Conservation (phyloP, 2,888 invertebrate species). For the Creontiades dilutus region DNA sequence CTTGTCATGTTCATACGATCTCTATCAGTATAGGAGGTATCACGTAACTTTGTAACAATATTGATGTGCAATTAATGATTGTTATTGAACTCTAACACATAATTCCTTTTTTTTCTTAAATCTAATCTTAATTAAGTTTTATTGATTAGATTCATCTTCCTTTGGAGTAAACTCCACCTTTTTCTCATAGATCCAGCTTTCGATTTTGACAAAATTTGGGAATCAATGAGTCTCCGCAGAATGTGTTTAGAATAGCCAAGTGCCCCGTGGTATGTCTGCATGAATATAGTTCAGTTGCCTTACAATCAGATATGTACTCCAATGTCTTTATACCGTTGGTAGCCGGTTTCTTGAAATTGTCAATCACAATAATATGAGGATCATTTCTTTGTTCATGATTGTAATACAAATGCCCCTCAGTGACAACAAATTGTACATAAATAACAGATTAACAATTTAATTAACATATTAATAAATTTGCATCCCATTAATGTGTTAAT, state of each 20-base stretch:
- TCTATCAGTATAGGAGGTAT: constrained; percentile 73
- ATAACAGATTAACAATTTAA: constrained; percentile 75
- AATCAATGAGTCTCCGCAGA: constrained; percentile 74
- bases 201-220: constrained; percentile 68
- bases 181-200: constrained; percentile 74
- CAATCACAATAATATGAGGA: constrained; percentile 26
- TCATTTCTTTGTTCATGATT: constrained; percentile 32
- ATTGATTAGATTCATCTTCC: constrained; percentile 53
- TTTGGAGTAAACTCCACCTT: constrained; percentile 81
- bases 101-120: constrained; percentile 72
- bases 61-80: constrained; percentile 73
- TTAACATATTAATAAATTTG: constrained; percentile 75
- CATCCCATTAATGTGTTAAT: constrained; percentile 75
- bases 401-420: constrained; percentile 65
- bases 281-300: constrained; percentile 57
- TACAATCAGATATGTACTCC: constrained; percentile 57
- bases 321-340: constrained; percentile 71
- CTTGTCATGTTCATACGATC: constrained; percentile 67
- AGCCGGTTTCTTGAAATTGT: constrained; percentile 49
- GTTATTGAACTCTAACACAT: constrained; percentile 72
- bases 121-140: constrained; percentile 76
- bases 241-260: constrained; percentile 70
- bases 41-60: constrained; percentile 71
- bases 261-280: constrained; percentile 69
- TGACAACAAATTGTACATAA: constrained; percentile 73